phyloP scores from a whole-genome alignment of 2,797 vertebrate genomes.

The Gallirallus australis region DNA sequence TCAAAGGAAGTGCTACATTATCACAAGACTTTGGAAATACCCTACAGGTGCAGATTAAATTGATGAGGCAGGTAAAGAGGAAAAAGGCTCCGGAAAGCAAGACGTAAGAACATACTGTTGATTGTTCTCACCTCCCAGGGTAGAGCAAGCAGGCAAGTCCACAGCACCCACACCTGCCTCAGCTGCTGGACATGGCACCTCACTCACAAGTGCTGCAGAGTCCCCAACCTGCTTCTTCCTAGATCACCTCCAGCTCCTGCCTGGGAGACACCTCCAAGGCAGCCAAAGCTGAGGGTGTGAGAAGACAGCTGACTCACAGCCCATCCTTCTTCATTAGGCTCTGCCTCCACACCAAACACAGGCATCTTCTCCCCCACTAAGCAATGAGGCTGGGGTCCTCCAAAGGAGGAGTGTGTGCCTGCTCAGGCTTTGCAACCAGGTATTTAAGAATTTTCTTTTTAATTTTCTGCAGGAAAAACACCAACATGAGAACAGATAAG shows the following conservation, averaged over 20 bases:
- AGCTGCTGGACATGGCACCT: accelerated
- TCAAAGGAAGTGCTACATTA: neutral
- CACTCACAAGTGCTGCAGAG: accelerated
- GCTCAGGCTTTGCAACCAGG: neutral
- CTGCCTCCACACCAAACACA: neutral
- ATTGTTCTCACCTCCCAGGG: neutral
- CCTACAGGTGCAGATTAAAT: neutral
- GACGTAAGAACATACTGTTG: accelerated
- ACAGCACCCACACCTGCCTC: accelerated
- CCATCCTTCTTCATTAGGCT: neutral
- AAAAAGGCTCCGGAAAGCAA: neutral
- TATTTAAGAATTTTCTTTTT: neutral
- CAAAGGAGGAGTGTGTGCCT: neutral
- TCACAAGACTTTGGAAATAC: neutral
- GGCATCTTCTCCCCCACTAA: neutral
- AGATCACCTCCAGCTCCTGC: neutral
- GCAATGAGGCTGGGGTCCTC: neutral
- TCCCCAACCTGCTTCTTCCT: accelerated
- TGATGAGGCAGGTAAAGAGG: neutral
- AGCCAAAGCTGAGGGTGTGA: accelerated
- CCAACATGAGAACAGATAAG: neutral
- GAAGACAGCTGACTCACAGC: neutral
- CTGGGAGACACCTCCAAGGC: neutral
- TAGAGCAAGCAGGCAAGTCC: neutral
- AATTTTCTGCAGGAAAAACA: neutral